phyloP scores from a whole-genome alignment of 2,888 invertebrate species.

The Drosophila macrospina region DNA sequence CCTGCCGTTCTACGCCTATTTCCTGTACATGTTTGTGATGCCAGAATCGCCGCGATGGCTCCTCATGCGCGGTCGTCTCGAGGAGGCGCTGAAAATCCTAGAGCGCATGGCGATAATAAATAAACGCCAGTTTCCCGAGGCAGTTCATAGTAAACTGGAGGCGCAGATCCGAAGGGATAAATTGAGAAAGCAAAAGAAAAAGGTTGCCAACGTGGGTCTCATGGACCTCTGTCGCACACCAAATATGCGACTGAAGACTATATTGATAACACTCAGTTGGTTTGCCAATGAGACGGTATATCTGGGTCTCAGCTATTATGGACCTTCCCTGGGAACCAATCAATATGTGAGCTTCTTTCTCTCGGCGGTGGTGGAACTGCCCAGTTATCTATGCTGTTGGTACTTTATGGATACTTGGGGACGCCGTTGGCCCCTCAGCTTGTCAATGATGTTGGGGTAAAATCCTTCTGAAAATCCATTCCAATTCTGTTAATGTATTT shows the following conservation, averaged over 20 bases:
- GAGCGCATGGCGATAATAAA: conserved; percentile 92
- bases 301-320: conserved; percentile 95
- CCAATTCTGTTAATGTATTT: too few relatives aligned
- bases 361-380: conserved; percentile 94
- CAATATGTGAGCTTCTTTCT: conserved; percentile 95
- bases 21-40: conserved; percentile 93
- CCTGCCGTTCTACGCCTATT: conserved; percentile 93
- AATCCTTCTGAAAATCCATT: conserved; percentile 30
- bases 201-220: conserved; percentile 84
- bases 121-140: conserved; percentile 90
- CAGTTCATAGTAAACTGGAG: conserved; percentile 90
- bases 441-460: conserved; percentile 94
- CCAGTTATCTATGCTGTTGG: conserved; percentile 95
- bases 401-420: conserved; percentile 95
- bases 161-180: conserved; percentile 89
- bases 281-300: conserved; percentile 97
- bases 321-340: conserved; percentile 94
- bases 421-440: conserved; percentile 94
- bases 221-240: conserved; percentile 88
- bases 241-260: conserved; percentile 95
- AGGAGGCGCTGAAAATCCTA: conserved; percentile 92
- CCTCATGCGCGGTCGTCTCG: conserved; percentile 92
- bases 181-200: conserved; percentile 86
- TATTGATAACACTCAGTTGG: conserved; percentile 94
- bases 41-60: conserved; percentile 97